Conservation (phyloP, 2,888 invertebrate species). For the Tenthredo mesomela region DNA sequence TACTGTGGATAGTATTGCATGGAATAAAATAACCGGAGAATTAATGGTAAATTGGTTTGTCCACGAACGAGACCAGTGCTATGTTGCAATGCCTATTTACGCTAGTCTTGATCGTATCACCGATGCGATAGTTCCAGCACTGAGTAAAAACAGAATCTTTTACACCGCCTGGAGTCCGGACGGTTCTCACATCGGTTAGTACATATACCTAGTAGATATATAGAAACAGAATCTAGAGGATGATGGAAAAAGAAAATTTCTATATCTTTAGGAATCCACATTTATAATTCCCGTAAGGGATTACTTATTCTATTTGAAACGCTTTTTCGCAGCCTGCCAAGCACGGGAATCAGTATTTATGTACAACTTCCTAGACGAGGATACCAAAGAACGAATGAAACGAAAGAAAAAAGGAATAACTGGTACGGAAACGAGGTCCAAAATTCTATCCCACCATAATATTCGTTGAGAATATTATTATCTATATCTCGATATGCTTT, state of each 20-base stretch:
- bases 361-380: conserved; percentile 31
- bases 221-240: background rate
- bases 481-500: background rate
- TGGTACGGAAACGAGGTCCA: background rate
- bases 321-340: conserved; percentile 34
- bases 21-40: conserved; percentile 71
- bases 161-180: conserved; percentile 67
- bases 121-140: conserved; percentile 61
- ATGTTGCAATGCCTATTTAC: conserved; percentile 64
- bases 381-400: background rate
- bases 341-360: conserved; percentile 30
- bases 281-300: background rate
- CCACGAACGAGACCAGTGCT: conserved; percentile 55
- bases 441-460: background rate
- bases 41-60: conserved; percentile 71
- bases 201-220: background rate
- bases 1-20: conserved; percentile 65
- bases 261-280: conserved; percentile 5
- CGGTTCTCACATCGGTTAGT: conserved; percentile 66
- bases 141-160: conserved; percentile 56
- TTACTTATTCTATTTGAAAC: background rate
- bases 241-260: background rate
- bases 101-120: conserved; percentile 67
- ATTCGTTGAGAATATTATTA: background rate
- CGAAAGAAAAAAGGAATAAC: background rate